Evolutionary conservation across 2,888 invertebrate genomes (phyloP), one percentile per base, ranked within the genome.

Genomic region (Heteromyza rotundicornis): DNA sequence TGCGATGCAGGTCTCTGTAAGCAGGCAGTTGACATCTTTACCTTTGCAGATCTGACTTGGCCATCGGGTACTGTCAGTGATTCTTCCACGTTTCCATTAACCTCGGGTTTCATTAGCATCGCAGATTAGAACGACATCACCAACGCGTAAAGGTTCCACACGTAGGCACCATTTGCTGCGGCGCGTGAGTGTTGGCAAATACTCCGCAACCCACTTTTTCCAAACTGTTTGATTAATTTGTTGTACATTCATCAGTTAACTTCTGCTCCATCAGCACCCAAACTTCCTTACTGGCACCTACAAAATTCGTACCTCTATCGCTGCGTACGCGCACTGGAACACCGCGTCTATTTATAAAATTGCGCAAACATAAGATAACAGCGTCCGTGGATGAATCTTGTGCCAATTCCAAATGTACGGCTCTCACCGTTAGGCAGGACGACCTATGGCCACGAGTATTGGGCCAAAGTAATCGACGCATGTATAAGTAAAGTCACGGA

Each of bases 391-490:
- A 55, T 23, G 57, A 49, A 51, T 44, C 20, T 12, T 20, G 22
- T 20, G n/a, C n/a, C n/a, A n/a, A n/a, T n/a, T n/a, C n/a, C n/a
- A n/a, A n/a, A n/a, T n/a, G n/a, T n/a, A n/a, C n/a, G 60, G 61
- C 64, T 40, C 64, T 20, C 2, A 55, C 47, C 17, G 61, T 56
- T 19, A 61, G n/a, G 20, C 61, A 65, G 1, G 62, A 63, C 47
- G 62, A 64, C 20, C 62, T 20, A 12, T 44, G 52, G 17, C 56
- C 55, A n/a, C 54, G 62, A 64, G 14, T 36, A 55, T 22, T 2
- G 66, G 64, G 2, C 65, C 64, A 12, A 60, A 65, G 23, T 55
- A 65, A 27, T 68, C 68, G 3, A 68, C 10, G 2, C 65, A 66
- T 12, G 62, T 63, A 40, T 66, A 64, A 1, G 63, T 59, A 24